Base-by-base conservation (phyloP, 2,113 vertebrate genomes). In the Puma concolor region DNA sequence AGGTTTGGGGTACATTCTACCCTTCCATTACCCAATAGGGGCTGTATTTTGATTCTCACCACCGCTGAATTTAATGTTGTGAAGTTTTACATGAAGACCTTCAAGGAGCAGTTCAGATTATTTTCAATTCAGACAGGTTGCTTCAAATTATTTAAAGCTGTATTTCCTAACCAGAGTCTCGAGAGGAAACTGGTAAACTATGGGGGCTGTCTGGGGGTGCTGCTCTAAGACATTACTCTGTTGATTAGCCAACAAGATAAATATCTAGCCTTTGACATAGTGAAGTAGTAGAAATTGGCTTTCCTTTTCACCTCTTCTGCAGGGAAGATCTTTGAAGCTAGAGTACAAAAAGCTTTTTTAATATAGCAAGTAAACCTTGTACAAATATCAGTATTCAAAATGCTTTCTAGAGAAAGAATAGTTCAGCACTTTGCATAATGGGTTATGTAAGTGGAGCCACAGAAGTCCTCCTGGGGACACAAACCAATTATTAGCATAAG, bases 341-440 rank as follows among this genome's bases (percentile, higher is more conserved):
- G 17, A 87, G 54, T 17, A 23, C 87, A 60, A 67, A 91, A 89
- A 93, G 15, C 41, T 67, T 90, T 92, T 95, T 90, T 93, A 93
- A 64, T 74, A 38, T 44, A 92, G 87, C 79, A 89, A 93, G 79
- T 96, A 94, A 90, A 84, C 50, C 77, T 95, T 95, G 69, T 94
- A 48, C 83, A 95, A 88, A 52, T 95, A 95, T 38, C 67, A 86
- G 86, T 95, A 92, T 97, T 96, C 87, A 96, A 8, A 90, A 88
- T 97, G 76, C 83, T 95, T 96, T 87, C 54, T 94, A 72, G 85
- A 88, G 93, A 91, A 96, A 72, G 88, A 97, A 80, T 82, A 86
- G 86, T 92, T 95, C 19, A 87, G 54, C 81, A 74, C 23, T 76
- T 71, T 96, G 87, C 48, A 38, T 90, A 92, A 88, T 94, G 48